Percentiles rank a stretch among this genome's conserved stretches.
phyloP scores from a whole-genome alignment of 2,888 invertebrate species.

The Dryomyza anilis region DNA sequence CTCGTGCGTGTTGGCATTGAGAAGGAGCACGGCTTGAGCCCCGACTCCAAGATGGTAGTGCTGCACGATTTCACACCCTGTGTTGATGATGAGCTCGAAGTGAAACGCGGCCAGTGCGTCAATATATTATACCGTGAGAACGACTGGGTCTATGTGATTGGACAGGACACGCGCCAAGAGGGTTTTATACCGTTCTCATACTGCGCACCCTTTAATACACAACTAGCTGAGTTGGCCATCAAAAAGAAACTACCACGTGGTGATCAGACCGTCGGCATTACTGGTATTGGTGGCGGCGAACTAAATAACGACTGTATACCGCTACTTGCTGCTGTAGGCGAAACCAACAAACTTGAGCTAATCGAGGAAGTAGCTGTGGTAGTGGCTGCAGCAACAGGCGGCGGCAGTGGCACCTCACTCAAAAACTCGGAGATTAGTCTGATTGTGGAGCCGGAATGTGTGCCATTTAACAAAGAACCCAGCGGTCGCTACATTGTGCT shows the following conservation, averaged over 20 bases:
- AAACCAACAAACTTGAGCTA: constrained; percentile 48
- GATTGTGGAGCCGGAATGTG: constrained; percentile 67
- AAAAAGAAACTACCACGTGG: constrained; percentile 88
- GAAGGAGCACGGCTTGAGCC: constrained; percentile 89
- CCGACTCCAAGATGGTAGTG: constrained; percentile 94
- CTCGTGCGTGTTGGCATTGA: constrained; percentile 72
- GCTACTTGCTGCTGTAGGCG: constrained; percentile 37
- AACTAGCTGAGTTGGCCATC: constrained; percentile 79
- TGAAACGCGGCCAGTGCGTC: constrained; percentile 89
- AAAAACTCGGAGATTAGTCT: constrained; percentile 63
- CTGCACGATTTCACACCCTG: constrained; percentile 93
- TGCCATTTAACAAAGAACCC: constrained; percentile 79
- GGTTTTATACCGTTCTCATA: constrained; percentile 95
- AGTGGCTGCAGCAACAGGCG: constrained; percentile 29
- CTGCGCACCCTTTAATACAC: constrained; percentile 79
- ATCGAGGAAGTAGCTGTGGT: constrained; percentile 48
- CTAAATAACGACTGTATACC: constrained; percentile 48
- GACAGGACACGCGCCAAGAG: constrained; percentile 85
- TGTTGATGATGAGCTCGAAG: constrained; percentile 91
- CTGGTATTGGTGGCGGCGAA: constrained; percentile 21
- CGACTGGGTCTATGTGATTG: constrained; percentile 96
- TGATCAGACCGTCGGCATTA: constrained; percentile 60
- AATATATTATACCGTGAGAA: constrained; percentile 93
- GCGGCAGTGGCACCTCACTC: constrained; percentile 38
- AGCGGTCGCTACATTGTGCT: constrained; percentile 90